phyloP scores from a whole-genome alignment of 2,888 invertebrate species.

The Lutraria lutraria region DNA sequence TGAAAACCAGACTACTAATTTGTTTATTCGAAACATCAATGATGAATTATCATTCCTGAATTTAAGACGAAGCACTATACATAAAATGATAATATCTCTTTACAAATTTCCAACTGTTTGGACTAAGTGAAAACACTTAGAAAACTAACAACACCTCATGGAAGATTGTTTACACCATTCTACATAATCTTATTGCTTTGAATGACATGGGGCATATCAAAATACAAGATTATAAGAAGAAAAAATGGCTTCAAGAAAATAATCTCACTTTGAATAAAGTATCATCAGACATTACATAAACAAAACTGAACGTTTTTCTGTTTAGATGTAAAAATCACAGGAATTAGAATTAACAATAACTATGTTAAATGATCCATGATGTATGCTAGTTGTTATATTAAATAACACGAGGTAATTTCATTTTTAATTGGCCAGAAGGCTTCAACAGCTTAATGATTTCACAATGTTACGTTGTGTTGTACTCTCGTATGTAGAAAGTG shows the following conservation, averaged over 20 bases:
- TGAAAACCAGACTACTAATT: slow-evolving; percentile 13
- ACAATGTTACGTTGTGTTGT: not conserved
- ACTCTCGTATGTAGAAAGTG: not conserved
- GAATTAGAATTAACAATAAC: slow-evolving; percentile 1
- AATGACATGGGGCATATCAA: not conserved
- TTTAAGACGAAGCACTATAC: slow-evolving; percentile 13
- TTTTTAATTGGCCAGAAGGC: not conserved
- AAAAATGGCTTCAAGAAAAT: slow-evolving; percentile 14
- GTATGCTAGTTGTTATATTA: not conserved
- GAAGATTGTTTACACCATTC: not conserved
- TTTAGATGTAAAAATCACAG: not conserved
- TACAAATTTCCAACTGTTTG: not conserved
- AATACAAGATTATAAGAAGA: slow-evolving; percentile 15
- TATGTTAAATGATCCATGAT: not conserved
- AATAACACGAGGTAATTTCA: slow-evolving; percentile 12
- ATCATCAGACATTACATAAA: not conserved
- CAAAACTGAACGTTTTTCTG: not conserved
- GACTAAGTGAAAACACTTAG: not conserved
- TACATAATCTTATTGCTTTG: not conserved
- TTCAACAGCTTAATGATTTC: not conserved
- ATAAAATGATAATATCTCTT: slow-evolving; percentile 9
- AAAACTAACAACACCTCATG: not conserved
- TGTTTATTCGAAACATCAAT: not conserved
- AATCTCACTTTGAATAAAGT: not conserved
- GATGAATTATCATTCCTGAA: slow-evolving; percentile 21